These are phyloP conservation scores for Sarcophaga subvicina DNA, from an alignment of 2,888 invertebrate genomes.

Conservation along the genomic window DNA sequence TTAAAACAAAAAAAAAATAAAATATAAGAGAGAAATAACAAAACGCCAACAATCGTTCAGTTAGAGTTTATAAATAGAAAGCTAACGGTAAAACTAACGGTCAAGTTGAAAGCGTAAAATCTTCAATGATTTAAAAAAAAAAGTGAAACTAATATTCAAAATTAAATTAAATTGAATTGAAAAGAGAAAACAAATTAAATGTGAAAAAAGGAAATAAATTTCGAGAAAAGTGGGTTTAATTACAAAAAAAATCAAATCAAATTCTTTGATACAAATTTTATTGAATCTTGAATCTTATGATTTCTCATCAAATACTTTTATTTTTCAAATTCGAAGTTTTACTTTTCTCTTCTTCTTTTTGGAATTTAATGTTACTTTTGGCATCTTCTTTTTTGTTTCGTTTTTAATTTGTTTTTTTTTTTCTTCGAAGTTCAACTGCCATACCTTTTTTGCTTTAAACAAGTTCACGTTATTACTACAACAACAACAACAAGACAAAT, in stretches of 20 bases:
- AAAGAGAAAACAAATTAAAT: constrained; percentile 23
- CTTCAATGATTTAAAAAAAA: neutral
- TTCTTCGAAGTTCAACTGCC: constrained; percentile 33
- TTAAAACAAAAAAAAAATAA: constrained; percentile 21
- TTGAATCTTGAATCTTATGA: neutral
- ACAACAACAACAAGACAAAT: constrained; percentile 9
- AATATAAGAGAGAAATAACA: neutral
- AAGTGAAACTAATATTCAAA: neutral
- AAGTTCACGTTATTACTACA: constrained; percentile 49
- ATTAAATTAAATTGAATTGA: constrained; percentile 18
- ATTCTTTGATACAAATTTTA: neutral
- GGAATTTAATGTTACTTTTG: neutral
- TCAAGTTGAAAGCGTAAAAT: neutral
- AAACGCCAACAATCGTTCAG: neutral
- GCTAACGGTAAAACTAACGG: constrained; percentile 16
- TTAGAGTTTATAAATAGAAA: constrained; percentile 28
- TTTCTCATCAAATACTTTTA: neutral
- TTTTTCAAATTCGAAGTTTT: neutral
- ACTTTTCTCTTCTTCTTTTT: neutral
- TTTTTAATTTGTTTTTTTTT: neutral
- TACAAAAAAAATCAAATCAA: neutral
- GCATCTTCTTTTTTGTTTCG: neutral
- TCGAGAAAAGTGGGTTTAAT: constrained; percentile 35
- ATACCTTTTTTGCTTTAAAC: constrained; percentile 48
- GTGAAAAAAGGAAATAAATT: constrained; percentile 1